Evolutionary conservation across 2,797 vertebrate genomes (phyloP).

Genomic region (Bovichtus diacanthus): DNA sequence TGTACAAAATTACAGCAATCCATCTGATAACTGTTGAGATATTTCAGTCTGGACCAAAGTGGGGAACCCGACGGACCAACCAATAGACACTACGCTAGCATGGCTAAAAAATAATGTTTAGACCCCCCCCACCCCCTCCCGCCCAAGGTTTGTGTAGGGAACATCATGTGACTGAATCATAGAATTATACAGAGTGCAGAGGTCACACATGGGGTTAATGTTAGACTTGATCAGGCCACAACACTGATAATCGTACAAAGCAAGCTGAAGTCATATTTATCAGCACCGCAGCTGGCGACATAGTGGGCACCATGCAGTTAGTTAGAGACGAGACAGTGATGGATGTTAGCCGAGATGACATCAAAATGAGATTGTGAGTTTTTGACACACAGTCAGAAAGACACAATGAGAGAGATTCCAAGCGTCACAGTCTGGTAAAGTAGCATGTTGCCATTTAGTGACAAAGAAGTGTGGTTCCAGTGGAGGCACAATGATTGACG

Average conservation of each 20-base stretch:
- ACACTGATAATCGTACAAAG: constrained; percentile 44
- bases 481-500: constrained; percentile 39
- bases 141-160: neutral
- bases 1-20: neutral
- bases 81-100: neutral
- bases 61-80: neutral
- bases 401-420: constrained; percentile 40
- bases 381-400: constrained; percentile 43
- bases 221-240: constrained; percentile 28
- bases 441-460: constrained; percentile 34
- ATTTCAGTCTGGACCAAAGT: neutral
- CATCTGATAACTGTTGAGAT: neutral
- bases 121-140: too few species aligned
- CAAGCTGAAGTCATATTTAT: constrained; percentile 52
- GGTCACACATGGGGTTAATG: constrained; percentile 24
- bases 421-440: constrained; percentile 13
- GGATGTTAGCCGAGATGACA: constrained; percentile 61
- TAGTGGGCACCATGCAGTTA: constrained; percentile 71
- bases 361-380: constrained; percentile 46
- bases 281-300: constrained; percentile 42
- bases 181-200: constrained; percentile 15
- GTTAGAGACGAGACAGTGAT: constrained; percentile 53
- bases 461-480: constrained; percentile 44
- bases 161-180: constrained; percentile 7
- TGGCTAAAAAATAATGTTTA: neutral